These are phyloP conservation scores for Hydrotaea cyrtoneurina DNA, from an alignment of 2,888 invertebrate species.

Conservation along the genomic window DNA sequence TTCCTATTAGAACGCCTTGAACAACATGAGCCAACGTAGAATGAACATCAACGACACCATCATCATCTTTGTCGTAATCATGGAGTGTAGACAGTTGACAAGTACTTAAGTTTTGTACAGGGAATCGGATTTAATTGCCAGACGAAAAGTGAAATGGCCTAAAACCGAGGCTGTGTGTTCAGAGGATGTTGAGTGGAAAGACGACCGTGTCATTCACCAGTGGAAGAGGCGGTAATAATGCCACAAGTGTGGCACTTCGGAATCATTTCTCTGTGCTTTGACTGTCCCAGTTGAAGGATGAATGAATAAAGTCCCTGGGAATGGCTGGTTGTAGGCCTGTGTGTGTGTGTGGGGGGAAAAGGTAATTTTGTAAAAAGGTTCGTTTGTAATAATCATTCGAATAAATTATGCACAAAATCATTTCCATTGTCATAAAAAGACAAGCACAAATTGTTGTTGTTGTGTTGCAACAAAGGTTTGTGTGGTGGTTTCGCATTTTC, in stretches of 20 bases:
- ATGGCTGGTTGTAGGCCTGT: neutral
- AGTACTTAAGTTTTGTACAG: constrained; percentile 66
- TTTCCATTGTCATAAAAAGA: constrained; percentile 65
- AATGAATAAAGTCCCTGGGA: constrained; percentile 8
- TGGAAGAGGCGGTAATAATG: constrained; percentile 56
- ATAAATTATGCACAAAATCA: constrained; percentile 81
- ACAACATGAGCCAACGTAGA: neutral
- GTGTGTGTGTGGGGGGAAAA: constrained; percentile 17
- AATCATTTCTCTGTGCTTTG: constrained; percentile 27
- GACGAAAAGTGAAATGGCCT: constrained; percentile 22
- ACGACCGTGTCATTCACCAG: constrained; percentile 24
- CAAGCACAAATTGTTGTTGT: constrained; percentile 34
- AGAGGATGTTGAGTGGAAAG: constrained; percentile 41
- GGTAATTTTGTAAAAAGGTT: constrained; percentile 66
- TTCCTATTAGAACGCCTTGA: constrained; percentile 40
- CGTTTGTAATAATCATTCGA: constrained; percentile 79
- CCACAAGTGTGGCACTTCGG: constrained; percentile 64
- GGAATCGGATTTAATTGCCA: constrained; percentile 65
- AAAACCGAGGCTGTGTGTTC: neutral
- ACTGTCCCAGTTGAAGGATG: constrained; percentile 36
- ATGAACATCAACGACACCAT: neutral
- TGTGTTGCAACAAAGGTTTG: constrained; percentile 5
- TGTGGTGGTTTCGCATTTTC: neutral
- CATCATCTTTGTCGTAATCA: constrained; percentile 44
- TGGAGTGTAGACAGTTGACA: constrained; percentile 64